Evolutionary conservation across 1,140 invertebrate genomes (phyloP), one percentile per base, ranked within the genome.

Genomic region (Panulirus ornatus): DNA sequence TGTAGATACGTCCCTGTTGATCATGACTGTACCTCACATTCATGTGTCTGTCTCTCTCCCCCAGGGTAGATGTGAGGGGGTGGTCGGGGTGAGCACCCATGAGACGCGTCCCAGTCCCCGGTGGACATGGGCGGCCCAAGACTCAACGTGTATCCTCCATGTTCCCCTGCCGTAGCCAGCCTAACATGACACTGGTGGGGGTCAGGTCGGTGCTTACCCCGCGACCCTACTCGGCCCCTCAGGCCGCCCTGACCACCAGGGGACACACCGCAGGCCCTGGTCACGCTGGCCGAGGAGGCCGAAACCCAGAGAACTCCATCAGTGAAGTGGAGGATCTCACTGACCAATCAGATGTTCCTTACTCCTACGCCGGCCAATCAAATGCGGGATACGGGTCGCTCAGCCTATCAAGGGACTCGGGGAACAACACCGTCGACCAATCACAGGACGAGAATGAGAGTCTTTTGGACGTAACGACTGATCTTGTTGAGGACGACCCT

Each of bases 121-220:
- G n/a, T 6, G 11, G 3, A 66, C 58, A 30, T 6, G 58, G 22
- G n/a, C 27, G 27, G 58, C 22, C n/a, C 27, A 14, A 0, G 5
- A 30, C n/a, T 66, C 58, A 27, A 66, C 58, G 27, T 66, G n/a
- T 66, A 22, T 5, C 58, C 58, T 30, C 5, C 58, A 27, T 19
- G 3, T 22, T 58, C 51, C 16, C 51, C 51, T 58, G 3, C 27
- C 14, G 58, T 22, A 66, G 58, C 11, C 58, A 66, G 3, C 58
- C 58, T 66, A 27, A 66, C 22, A 66, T 66, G 58, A 66, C 58
- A 14, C 58, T 66, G 3, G 58, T 66, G 58, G 58, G 58, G 58
- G 58, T 66, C 58, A 66, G 27, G 58, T 66, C 58, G 30, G 58
- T 66, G n/a, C 27, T 66, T 1, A 30, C 58, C 11, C 58, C 58